Evolutionary conservation across 2,888 invertebrate species (phyloP).

Genomic region (Agrochola macilenta): DNA sequence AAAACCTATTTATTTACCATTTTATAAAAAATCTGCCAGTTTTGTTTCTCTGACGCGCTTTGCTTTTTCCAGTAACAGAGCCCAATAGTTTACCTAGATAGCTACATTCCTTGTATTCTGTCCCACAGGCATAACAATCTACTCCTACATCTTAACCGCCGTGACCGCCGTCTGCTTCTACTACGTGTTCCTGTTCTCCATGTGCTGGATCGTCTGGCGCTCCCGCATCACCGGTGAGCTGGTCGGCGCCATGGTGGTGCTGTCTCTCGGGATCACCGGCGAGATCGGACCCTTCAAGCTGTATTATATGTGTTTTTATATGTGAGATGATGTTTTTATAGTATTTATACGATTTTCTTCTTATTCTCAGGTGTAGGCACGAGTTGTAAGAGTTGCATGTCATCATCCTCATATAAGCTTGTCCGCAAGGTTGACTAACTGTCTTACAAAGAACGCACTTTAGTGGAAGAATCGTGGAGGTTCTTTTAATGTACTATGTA

Average conservation of each 20-base stretch:
- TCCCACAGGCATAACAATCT: constrained; percentile 63
- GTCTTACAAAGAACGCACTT: background rate
- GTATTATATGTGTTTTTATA: constrained; percentile 65
- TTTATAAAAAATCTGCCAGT: too few relatives aligned
- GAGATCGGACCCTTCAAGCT: constrained; percentile 70
- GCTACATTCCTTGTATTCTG: background rate
- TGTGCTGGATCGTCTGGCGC: constrained; percentile 71
- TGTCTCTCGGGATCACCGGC: constrained; percentile 69
- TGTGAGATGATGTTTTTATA: constrained; percentile 61
- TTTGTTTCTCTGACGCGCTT: background rate
- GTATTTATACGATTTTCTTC: background rate
- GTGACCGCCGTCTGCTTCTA: constrained; percentile 56
- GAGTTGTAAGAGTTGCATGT: background rate
- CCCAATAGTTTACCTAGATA: background rate
- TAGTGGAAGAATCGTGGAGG: too few relatives aligned
- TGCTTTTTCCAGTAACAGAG: background rate
- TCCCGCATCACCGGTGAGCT: constrained; percentile 62
- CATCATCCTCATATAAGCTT: background rate
- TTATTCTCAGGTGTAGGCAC: background rate
- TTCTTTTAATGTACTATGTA: too few relatives aligned
- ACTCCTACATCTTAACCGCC: constrained; percentile 63
- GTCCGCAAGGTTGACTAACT: background rate
- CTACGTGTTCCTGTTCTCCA: constrained; percentile 71
- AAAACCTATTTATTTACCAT: too few relatives aligned
- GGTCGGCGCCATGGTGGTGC: constrained; percentile 65